Percentiles rank a stretch among this genome's conserved stretches.
Evolutionary conservation across 2,797 vertebrate species (phyloP).

Genomic region (Choloepus didactylus): DNA sequence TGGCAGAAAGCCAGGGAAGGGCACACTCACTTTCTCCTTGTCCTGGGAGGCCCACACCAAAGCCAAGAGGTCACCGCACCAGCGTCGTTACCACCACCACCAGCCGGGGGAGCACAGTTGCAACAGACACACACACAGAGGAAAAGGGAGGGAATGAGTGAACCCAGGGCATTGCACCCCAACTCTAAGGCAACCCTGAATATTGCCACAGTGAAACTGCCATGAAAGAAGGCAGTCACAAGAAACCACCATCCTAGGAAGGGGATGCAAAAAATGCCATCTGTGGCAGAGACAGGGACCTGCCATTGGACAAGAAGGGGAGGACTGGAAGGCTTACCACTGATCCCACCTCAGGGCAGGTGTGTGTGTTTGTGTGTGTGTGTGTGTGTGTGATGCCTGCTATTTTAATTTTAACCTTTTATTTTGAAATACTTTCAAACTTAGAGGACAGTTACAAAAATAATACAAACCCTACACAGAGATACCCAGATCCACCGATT

Average conservation of each 20-base stretch:
- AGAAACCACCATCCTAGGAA: background rate
- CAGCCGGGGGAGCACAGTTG: background rate
- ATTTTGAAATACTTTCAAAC: no score
- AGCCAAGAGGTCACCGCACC: conserved; percentile 53
- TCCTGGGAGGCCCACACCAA: conserved; percentile 86
- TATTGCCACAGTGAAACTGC: background rate
- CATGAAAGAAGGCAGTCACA: background rate
- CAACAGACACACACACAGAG: conserved; percentile 51
- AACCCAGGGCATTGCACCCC: background rate
- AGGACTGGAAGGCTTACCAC: background rate
- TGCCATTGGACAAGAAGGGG: background rate
- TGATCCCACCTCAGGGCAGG: background rate
- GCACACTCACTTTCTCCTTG: conserved; percentile 92
- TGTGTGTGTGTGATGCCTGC: background rate
- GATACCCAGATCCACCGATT: no score
- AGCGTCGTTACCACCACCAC: background rate
- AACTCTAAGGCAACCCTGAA: background rate
- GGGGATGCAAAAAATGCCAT: background rate
- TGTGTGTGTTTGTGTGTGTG: background rate
- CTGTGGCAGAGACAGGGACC: background rate
- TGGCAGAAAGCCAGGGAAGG: background rate
- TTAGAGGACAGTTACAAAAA: no score
- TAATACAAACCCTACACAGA: no score
- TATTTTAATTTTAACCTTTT: no score
- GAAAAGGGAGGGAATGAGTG: conserved; percentile 18